These are phyloP conservation scores for Lasioglossum morio DNA, from an alignment of 2,888 invertebrate species.

Conservation along the genomic window DNA sequence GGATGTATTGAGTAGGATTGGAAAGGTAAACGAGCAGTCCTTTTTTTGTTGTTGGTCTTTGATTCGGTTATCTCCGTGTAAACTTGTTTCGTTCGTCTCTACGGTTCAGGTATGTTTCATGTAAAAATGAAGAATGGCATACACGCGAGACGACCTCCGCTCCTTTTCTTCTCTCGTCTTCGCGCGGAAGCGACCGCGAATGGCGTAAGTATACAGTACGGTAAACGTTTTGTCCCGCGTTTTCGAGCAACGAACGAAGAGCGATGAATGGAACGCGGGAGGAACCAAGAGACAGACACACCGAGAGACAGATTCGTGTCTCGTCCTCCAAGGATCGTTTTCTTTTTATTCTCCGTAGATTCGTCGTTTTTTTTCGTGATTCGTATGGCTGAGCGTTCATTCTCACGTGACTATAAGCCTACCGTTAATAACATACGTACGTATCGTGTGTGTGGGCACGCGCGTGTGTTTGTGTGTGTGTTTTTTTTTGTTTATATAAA, in stretches of 20 bases:
- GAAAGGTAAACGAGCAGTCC: neutral
- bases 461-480: neutral
- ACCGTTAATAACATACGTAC: constrained; percentile 36
- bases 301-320: neutral
- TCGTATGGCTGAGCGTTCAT: neutral
- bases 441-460: neutral
- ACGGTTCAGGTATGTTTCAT: neutral
- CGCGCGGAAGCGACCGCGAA: constrained; percentile 2
- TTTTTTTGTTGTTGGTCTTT: neutral
- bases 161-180: neutral
- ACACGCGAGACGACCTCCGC: neutral
- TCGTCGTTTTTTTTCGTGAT: neutral
- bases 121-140: constrained; percentile 25
- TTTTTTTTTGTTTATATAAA: constrained; percentile 48
- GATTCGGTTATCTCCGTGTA: neutral
- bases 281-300: neutral
- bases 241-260: neutral
- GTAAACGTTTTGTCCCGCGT: neutral
- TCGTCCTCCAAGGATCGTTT: neutral
- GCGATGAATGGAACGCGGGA: neutral
- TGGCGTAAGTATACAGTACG: neutral
- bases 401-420: constrained; percentile 19
- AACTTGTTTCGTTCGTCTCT: neutral
- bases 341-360: neutral
- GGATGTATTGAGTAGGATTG: neutral